phyloP scores from a whole-genome alignment of 2,888 invertebrate species.

The Protophormia terraenovae region DNA sequence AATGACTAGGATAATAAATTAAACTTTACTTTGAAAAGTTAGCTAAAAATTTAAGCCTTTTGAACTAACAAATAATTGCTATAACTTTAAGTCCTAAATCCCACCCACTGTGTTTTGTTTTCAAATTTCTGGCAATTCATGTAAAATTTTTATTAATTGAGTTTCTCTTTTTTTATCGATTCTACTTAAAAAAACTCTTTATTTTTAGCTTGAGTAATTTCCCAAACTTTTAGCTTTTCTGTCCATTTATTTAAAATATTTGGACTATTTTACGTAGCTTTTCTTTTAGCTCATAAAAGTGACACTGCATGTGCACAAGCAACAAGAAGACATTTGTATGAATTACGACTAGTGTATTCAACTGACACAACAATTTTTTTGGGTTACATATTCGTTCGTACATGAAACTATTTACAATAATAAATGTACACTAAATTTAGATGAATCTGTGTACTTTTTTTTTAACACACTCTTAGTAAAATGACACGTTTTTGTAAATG shows the following conservation, averaged over 20 bases:
- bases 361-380: slow-evolving; percentile 26
- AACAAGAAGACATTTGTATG: slow-evolving; percentile 45
- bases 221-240: background rate
- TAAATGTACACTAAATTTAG: slow-evolving; percentile 28
- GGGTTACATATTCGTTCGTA: background rate
- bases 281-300: background rate
- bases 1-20: too few species aligned
- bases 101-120: background rate
- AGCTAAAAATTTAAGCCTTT: too few species aligned
- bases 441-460: background rate
- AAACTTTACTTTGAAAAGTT: too few species aligned
- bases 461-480: slow-evolving; percentile 38
- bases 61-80: too few species aligned
- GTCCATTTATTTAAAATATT: slow-evolving; percentile 32
- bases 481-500: slow-evolving; percentile 63
- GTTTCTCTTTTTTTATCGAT: background rate
- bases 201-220: slow-evolving; percentile 30
- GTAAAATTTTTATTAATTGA: background rate
- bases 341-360: slow-evolving; percentile 27
- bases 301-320: background rate
- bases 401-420: too few species aligned
- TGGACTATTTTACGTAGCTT: slow-evolving; percentile 17
- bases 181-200: background rate
- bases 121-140: background rate
- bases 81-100: background rate